phyloP scores from a whole-genome alignment of 2,113 vertebrate genomes.

The Silurus asotus region DNA sequence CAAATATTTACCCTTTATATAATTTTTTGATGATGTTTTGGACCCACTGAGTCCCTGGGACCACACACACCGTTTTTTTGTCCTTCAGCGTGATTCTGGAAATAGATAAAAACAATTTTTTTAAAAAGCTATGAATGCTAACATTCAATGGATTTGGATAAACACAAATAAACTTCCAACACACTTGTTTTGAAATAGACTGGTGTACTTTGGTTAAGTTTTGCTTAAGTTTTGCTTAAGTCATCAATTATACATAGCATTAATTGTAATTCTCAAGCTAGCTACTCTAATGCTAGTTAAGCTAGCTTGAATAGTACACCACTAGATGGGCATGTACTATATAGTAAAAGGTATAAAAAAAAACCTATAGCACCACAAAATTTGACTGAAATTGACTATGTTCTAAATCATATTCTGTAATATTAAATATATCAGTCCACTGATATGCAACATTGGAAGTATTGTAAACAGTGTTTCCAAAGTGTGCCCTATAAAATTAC shows the following conservation, averaged over 20 bases:
- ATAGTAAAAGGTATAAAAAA: neutral
- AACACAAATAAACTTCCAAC: neutral
- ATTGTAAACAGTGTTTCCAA: neutral
- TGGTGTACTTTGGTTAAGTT: neutral
- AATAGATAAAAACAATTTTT: neutral
- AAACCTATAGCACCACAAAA: neutral
- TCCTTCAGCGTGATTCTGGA: conserved; percentile 45
- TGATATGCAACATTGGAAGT: neutral
- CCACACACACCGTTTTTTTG: conserved; percentile 32
- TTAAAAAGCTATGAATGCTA: neutral
- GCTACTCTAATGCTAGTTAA: neutral
- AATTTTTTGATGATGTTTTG: neutral
- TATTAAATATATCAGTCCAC: neutral
- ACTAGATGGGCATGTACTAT: neutral
- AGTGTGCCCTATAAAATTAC: neutral
- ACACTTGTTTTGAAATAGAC: neutral
- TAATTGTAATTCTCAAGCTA: neutral
- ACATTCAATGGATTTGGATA: neutral
- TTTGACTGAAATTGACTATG: neutral
- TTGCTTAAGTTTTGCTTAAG: too few species aligned
- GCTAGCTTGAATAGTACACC: neutral
- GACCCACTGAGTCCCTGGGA: conserved; percentile 37
- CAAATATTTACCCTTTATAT: conserved; percentile 26
- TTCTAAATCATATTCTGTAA: neutral
- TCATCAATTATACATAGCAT: neutral